phyloP scores from a whole-genome alignment of 2,888 invertebrate species.

The Eumerus sabulonum region DNA sequence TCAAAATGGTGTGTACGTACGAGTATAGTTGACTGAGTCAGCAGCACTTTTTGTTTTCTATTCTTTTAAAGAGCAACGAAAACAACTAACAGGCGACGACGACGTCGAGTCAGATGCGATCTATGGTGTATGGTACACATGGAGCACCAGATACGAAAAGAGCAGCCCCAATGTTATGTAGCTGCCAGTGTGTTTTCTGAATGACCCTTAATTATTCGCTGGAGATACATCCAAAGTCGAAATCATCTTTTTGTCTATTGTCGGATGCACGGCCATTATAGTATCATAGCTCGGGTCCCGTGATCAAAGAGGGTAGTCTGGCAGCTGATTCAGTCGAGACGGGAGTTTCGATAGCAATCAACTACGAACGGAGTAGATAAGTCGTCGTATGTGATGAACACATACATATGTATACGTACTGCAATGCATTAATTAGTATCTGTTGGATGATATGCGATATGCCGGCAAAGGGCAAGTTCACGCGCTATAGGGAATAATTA shows the following conservation, averaged over 20 bases:
- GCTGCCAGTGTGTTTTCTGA: constrained; percentile 35
- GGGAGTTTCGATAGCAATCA: constrained; percentile 29
- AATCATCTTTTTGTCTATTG: constrained; percentile 54
- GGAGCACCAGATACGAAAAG: too few relatives aligned
- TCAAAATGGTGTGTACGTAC: constrained; percentile 11
- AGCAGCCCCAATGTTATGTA: not conserved
- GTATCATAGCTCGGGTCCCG: not conserved
- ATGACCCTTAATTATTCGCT: constrained; percentile 65
- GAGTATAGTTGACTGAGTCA: constrained; percentile 24
- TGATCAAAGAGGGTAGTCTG: constrained; percentile 7
- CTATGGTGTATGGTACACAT: too few relatives aligned
- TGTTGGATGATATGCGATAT: constrained; percentile 26
- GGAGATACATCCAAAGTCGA: constrained; percentile 43
- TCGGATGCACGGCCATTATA: constrained; percentile 24
- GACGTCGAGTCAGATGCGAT: constrained; percentile 19
- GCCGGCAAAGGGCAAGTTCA: constrained; percentile 63
- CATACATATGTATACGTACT: constrained; percentile 26
- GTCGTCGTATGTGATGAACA: not conserved
- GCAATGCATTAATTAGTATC: constrained; percentile 62
- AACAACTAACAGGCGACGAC: constrained; percentile 10
- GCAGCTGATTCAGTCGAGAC: constrained; percentile 21
- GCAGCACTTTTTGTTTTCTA: constrained; percentile 34
- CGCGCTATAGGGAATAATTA: constrained; percentile 64
- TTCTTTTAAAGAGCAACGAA: constrained; percentile 13
- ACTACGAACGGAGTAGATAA: constrained; percentile 37